phyloP scores from a whole-genome alignment of 2,113 vertebrate species.

The Tychaedon coryphoeus region DNA sequence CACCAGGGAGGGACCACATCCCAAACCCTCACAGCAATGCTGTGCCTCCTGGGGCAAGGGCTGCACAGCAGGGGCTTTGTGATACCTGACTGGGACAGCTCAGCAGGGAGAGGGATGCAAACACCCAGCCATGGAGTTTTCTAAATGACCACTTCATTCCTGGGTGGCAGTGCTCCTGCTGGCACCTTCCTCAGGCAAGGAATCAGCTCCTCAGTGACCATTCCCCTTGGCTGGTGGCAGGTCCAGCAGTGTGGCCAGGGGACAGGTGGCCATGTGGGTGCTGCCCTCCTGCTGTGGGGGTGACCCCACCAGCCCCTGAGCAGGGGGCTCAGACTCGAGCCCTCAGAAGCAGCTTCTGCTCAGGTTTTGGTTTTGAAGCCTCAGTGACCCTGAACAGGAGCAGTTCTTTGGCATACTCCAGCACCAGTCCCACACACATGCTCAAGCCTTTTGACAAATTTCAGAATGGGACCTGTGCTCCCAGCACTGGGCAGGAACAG shows the following conservation, averaged over 20 bases:
- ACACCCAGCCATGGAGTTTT: accelerated
- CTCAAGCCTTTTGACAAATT: not conserved
- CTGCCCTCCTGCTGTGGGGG: not conserved
- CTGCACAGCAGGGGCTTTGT: not conserved
- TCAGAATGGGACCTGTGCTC: not conserved
- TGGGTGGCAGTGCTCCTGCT: accelerated
- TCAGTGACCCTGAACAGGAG: not conserved
- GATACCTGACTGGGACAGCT: not conserved
- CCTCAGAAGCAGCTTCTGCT: not conserved
- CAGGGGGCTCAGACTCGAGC: not conserved
- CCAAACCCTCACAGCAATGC: not conserved
- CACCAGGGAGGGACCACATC: not conserved
- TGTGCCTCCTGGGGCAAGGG: accelerated
- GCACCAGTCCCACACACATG: accelerated
- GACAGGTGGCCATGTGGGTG: accelerated
- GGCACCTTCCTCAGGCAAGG: not conserved
- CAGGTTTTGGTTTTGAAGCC: not conserved
- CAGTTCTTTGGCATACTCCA: not conserved
- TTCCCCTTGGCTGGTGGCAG: accelerated
- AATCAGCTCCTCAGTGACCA: not conserved
- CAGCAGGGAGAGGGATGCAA: not conserved
- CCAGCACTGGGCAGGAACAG: not conserved
- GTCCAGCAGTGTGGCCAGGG: accelerated
- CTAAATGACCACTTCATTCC: not conserved
- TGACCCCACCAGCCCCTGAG: too few species aligned